Evolutionary conservation across 2,888 invertebrate species (phyloP).

Genomic region (Tenthredo scrophulariae): DNA sequence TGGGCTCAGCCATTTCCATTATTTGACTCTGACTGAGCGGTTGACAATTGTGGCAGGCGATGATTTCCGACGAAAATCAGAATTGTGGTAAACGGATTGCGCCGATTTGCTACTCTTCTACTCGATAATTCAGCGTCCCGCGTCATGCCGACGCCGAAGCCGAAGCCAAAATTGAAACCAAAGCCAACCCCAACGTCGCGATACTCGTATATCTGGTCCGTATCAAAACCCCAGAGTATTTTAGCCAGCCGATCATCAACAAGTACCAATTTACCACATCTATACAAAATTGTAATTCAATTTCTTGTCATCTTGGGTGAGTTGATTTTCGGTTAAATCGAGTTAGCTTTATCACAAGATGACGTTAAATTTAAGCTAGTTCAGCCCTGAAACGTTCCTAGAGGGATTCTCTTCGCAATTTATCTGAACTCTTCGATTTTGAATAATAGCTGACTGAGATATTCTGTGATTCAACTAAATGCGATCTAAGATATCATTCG

Average conservation of each 20-base stretch:
- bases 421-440: not conserved
- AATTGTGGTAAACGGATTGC: constrained; percentile 42
- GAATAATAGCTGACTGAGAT: not conserved
- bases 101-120: constrained; percentile 26
- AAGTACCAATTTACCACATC: constrained; percentile 25
- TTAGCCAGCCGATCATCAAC: not conserved
- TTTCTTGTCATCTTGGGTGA: not conserved
- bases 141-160: not conserved
- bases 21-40: constrained; percentile 51
- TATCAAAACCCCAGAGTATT: not conserved
- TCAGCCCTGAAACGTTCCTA: not conserved
- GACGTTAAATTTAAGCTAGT: constrained; percentile 9
- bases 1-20: constrained; percentile 2
- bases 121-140: constrained; percentile 41
- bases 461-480: not conserved
- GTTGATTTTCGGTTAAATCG: constrained; percentile 28
- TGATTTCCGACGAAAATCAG: constrained; percentile 70
- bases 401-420: not conserved
- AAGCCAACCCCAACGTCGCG: not conserved
- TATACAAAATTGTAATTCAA: constrained; percentile 17
- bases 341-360: constrained; percentile 12
- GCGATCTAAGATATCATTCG: not conserved
- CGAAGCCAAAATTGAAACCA: not conserved
- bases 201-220: not conserved
- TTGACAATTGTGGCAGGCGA: constrained; percentile 71